A percentile compares a stretch with the other conserved stretches of the same genome.
Conservation (phyloP, 1,140 invertebrate genomes). For the Drosophila guanche region DNA sequence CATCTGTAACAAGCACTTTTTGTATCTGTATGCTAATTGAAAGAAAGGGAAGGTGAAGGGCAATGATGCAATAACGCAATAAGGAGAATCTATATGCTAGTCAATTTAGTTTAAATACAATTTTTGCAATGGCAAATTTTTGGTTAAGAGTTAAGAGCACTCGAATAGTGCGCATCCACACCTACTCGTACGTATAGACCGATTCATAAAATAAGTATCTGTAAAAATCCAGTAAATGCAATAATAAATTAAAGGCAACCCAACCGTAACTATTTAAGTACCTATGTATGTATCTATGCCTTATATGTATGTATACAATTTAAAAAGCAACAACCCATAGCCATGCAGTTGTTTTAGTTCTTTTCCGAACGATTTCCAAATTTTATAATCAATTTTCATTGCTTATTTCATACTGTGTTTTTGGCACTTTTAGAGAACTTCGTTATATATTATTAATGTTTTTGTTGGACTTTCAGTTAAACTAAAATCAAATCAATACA, state of each 20-base stretch:
- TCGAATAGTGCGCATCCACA: too few relatives aligned
- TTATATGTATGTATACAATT: too few relatives aligned
- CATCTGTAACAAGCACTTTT: slow-evolving; percentile 8
- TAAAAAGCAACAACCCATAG: too few relatives aligned
- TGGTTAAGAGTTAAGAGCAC: not conserved
- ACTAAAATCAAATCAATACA: too few relatives aligned
- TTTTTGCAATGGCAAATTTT: slow-evolving; percentile 18
- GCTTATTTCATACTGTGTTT: too few relatives aligned
- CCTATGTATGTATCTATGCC: slow-evolving; percentile 15
- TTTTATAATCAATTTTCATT: too few relatives aligned
- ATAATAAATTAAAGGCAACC: slow-evolving; percentile 45
- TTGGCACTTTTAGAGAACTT: too few relatives aligned
- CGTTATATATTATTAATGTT: too few relatives aligned
- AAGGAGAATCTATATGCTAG: slow-evolving; percentile 35
- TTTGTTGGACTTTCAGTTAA: too few relatives aligned
- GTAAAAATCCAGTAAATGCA: slow-evolving; percentile 49
- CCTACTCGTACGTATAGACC: slow-evolving; percentile 24
- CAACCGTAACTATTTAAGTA: slow-evolving; percentile 11
- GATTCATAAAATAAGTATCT: slow-evolving; percentile 34
- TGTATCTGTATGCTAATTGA: slow-evolving; percentile 14
- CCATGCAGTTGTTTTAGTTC: too few relatives aligned
- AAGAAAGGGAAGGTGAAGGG: not conserved
- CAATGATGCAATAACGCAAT: slow-evolving; percentile 18
- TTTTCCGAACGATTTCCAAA: too few relatives aligned
- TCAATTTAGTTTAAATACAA: slow-evolving; percentile 52